These are phyloP conservation scores for Diorhabda carinulata DNA, from an alignment of 1,140 invertebrate genomes.

Conservation along the genomic window DNA sequence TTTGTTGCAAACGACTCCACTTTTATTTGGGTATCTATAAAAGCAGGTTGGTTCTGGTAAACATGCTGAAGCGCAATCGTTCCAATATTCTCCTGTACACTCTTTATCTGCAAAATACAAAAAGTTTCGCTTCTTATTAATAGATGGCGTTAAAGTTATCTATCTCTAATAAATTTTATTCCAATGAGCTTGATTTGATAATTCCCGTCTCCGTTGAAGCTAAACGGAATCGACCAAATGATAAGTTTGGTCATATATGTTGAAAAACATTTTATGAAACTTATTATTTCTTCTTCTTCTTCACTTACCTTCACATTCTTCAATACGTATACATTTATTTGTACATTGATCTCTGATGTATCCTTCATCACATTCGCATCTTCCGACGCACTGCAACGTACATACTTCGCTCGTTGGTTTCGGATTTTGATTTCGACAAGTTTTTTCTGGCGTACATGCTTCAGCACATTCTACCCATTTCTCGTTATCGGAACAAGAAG, in stretches of 20 bases:
- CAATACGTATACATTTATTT: neutral
- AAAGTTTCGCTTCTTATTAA: too few relatives aligned
- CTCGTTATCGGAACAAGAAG: too few relatives aligned
- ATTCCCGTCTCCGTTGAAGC: neutral
- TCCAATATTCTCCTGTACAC: too few relatives aligned
- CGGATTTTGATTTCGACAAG: neutral
- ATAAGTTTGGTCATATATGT: neutral
- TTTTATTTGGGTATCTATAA: too few relatives aligned
- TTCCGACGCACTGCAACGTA: neutral
- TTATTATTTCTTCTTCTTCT: neutral
- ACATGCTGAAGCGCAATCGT: too few relatives aligned
- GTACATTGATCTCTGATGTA: neutral
- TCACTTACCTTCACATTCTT: constrained; percentile 1
- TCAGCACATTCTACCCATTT: neutral
- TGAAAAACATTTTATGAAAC: neutral
- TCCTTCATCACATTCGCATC: neutral
- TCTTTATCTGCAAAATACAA: too few relatives aligned
- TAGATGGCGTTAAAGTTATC: too few relatives aligned
- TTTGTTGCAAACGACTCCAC: too few relatives aligned
- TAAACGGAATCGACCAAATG: neutral
- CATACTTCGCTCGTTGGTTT: neutral
- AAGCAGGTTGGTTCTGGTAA: too few relatives aligned
- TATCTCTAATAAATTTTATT: too few relatives aligned
- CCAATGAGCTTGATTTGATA: too few relatives aligned
- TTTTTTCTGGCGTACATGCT: neutral